A percentile compares a stretch with the other conserved stretches of the same genome.
These are phyloP conservation scores for Kobus ellipsiprymnus DNA, from an alignment of 2,113 vertebrate genomes.

Conservation along the genomic window DNA sequence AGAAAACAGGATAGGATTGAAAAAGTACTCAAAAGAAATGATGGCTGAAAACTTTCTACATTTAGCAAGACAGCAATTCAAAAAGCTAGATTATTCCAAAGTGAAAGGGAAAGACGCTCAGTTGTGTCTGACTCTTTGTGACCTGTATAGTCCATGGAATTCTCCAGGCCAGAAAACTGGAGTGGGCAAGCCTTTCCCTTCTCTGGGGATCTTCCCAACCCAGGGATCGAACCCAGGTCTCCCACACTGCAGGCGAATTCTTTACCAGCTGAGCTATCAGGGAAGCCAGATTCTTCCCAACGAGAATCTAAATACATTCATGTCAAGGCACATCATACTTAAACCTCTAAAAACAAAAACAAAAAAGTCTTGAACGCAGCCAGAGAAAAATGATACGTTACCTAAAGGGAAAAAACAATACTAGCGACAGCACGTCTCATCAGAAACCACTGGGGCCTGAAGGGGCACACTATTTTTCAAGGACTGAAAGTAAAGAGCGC, in stretches of 20 bases:
- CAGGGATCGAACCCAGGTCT: background rate
- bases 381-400: background rate
- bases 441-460: background rate
- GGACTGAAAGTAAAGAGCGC: background rate
- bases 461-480: background rate
- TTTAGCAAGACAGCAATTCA: background rate
- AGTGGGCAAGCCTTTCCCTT: background rate
- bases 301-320: background rate
- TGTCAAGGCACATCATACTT: background rate
- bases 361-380: background rate
- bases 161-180: background rate
- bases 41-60: background rate
- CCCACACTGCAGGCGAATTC: fast-evolving
- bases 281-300: background rate
- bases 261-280: background rate
- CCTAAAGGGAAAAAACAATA: background rate
- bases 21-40: background rate
- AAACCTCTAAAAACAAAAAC: background rate
- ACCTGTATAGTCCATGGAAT: background rate
- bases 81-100: background rate
- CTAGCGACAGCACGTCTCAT: background rate
- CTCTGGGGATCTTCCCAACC: background rate
- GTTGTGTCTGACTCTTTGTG: background rate
- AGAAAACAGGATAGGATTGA: background rate
- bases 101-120: background rate